A percentile compares a stretch with the other conserved stretches of the same genome.
Evolutionary conservation across 2,797 vertebrate species (phyloP).

Genomic region (Sebastes diaconus): DNA sequence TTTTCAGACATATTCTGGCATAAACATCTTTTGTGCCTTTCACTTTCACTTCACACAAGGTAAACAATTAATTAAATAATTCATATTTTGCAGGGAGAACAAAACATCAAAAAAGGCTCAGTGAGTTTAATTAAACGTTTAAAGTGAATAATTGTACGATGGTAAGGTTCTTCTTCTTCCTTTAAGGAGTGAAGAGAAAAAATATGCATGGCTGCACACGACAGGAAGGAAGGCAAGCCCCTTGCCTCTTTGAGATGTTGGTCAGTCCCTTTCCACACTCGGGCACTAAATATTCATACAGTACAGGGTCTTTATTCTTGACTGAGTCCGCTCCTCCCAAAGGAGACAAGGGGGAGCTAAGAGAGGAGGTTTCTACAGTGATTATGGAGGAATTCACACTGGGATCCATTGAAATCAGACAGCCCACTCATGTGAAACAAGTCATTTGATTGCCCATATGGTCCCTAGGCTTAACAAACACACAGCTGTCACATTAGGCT

Average conservation of each 20-base stretch:
- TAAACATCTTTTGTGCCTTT: background rate
- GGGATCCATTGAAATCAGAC: constrained; percentile 24
- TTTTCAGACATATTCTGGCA: background rate
- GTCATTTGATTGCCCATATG: constrained; percentile 34
- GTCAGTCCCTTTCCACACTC: background rate
- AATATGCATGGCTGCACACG: background rate
- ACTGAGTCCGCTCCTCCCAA: background rate
- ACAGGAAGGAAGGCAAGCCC: background rate
- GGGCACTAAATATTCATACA: background rate
- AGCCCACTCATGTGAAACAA: constrained; percentile 40
- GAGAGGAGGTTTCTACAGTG: background rate
- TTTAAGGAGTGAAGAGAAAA: background rate
- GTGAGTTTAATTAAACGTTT: background rate
- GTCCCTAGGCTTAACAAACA: constrained; percentile 10
- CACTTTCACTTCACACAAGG: background rate
- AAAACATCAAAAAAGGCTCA: background rate
- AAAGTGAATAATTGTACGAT: background rate
- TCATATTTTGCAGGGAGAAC: background rate
- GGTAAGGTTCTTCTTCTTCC: background rate
- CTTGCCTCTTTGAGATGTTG: background rate
- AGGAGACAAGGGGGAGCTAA: background rate
- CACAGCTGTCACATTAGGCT: constrained; percentile 1
- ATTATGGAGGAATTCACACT: constrained; percentile 18
- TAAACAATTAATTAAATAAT: background rate
- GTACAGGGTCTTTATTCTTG: background rate